Percentiles rank a stretch among this genome's conserved stretches.
Evolutionary conservation across 2,797 vertebrate species (phyloP).

Genomic region (Taenioides sp.): DNA sequence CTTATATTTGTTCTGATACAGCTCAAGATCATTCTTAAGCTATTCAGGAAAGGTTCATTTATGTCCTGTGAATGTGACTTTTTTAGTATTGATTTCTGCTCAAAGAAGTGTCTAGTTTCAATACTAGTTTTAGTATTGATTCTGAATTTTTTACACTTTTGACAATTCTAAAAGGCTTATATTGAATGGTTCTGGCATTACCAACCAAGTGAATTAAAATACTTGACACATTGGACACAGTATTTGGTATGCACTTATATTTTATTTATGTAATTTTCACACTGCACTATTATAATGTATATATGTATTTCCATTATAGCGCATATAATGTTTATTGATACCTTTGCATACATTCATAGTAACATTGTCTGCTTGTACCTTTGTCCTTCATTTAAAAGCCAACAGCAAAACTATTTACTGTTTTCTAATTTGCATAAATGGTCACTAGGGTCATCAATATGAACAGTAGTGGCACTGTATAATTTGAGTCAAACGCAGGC

Average conservation of each 20-base stretch:
- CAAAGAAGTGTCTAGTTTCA: too few relatives aligned
- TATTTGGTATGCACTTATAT: too few relatives aligned
- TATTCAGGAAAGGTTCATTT: too few relatives aligned
- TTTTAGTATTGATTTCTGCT: too few relatives aligned
- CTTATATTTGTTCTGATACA: too few relatives aligned
- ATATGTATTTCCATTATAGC: conserved; percentile 6
- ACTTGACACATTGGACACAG: background rate
- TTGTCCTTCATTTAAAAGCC: background rate
- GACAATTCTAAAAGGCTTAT: background rate
- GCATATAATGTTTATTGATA: background rate
- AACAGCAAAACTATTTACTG: background rate
- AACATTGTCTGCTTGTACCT: background rate
- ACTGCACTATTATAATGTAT: background rate
- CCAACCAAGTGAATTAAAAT: conserved; percentile 28
- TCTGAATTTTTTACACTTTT: too few relatives aligned
- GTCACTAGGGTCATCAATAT: background rate
- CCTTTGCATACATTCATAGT: background rate
- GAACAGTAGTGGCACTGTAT: background rate
- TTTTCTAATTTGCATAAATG: background rate
- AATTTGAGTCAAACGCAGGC: background rate
- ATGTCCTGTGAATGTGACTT: too few relatives aligned
- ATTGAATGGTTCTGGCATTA: conserved; percentile 14
- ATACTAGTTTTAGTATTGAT: too few relatives aligned
- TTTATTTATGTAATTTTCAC: background rate
- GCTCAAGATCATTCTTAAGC: too few relatives aligned